These are phyloP conservation scores for Malacosoma neustria DNA, from an alignment of 2,888 invertebrate species.

Conservation along the genomic window DNA sequence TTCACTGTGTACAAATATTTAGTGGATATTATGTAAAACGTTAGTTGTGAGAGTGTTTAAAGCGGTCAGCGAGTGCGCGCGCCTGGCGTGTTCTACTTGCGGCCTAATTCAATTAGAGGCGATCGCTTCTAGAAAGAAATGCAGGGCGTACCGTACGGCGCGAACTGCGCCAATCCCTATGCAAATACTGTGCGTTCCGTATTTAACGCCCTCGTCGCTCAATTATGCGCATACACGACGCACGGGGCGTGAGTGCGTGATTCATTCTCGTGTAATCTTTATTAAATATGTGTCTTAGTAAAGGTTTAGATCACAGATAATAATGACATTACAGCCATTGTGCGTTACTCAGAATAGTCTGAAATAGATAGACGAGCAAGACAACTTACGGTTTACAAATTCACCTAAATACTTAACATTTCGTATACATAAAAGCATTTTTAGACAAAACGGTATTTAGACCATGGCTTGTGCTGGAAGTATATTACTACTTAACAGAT, in stretches of 20 bases:
- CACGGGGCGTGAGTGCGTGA: neutral
- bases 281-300: no score
- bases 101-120: constrained; percentile 66
- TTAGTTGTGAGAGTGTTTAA: constrained; percentile 24
- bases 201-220: constrained; percentile 33
- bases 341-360: no score
- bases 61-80: constrained; percentile 27
- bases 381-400: no score
- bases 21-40: constrained; percentile 21
- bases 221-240: constrained; percentile 28
- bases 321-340: no score
- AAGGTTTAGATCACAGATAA: no score
- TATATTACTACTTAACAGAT: neutral
- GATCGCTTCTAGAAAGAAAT: constrained; percentile 37
- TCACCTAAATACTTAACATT: no score
- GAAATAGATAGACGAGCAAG: no score
- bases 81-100: constrained; percentile 53
- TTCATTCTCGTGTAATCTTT: neutral
- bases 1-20: constrained; percentile 25
- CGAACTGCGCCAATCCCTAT: constrained; percentile 21
- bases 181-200: constrained; percentile 24
- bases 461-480: neutral
- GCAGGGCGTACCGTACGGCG: constrained; percentile 11
- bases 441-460: no score
- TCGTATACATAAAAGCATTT: no score